Evolutionary conservation across 2,113 vertebrate species (phyloP).

Genomic region (Thunnus maccoyii): DNA sequence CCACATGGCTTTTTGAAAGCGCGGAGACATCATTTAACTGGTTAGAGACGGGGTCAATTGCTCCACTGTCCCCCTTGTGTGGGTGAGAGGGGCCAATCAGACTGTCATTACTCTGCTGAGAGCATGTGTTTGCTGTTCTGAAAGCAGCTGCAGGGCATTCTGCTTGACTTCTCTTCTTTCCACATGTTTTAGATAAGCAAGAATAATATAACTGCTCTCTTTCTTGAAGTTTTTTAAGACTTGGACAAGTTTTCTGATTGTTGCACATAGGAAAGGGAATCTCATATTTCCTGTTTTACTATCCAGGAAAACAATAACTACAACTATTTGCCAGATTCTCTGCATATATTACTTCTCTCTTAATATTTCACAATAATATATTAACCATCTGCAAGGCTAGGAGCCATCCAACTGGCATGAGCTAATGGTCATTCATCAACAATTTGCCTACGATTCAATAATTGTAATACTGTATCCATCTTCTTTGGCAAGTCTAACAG

Average conservation of each 20-base stretch:
- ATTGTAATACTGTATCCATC: slow-evolving; percentile 57
- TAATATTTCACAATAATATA: slow-evolving; percentile 19
- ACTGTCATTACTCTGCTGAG: slow-evolving; percentile 57
- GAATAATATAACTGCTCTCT: slow-evolving; percentile 14
- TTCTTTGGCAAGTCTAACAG: slow-evolving; percentile 44
- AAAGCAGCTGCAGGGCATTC: slow-evolving; percentile 49
- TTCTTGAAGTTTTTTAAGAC: slow-evolving; percentile 18
- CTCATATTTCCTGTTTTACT: not conserved
- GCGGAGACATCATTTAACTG: slow-evolving; percentile 47
- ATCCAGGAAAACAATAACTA: slow-evolving; percentile 6
- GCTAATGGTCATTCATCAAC: slow-evolving; percentile 54
- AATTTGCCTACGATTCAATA: slow-evolving; percentile 35
- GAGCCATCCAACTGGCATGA: slow-evolving; percentile 33
- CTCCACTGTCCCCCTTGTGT: slow-evolving; percentile 44
- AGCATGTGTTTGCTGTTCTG: slow-evolving; percentile 61
- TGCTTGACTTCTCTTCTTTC: slow-evolving; percentile 22
- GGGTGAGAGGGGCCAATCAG: slow-evolving; percentile 48
- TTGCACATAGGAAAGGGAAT: not conserved
- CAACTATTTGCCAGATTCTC: slow-evolving; percentile 2
- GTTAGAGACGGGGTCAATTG: slow-evolving; percentile 29
- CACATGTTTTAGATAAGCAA: slow-evolving; percentile 55
- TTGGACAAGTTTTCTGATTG: slow-evolving; percentile 21
- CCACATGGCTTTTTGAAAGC: slow-evolving; percentile 37
- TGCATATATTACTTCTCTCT: slow-evolving; percentile 4
- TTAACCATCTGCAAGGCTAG: slow-evolving; percentile 34